Conservation (phyloP, 2,113 vertebrate species). For the Clarias macrocephalus region DNA sequence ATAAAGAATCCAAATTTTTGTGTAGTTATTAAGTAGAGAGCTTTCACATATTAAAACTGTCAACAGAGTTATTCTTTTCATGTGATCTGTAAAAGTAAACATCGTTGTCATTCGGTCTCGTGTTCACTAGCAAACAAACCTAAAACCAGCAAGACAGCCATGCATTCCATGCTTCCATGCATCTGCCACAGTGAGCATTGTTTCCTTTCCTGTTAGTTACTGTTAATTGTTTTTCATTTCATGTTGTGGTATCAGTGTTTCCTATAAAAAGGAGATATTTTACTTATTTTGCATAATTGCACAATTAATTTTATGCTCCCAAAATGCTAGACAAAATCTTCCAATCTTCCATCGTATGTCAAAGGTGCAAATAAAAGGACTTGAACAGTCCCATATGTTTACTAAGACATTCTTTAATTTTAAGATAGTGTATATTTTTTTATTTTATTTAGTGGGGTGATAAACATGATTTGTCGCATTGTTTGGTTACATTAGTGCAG, state of each 20-base stretch:
- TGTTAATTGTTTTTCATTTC: no score
- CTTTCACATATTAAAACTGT: neutral
- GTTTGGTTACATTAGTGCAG: neutral
- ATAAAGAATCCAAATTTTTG: neutral
- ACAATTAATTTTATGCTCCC: neutral
- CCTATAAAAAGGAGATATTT: neutral
- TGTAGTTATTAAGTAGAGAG: neutral
- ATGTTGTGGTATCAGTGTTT: neutral
- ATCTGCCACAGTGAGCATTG: neutral
- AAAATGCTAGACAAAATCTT: neutral
- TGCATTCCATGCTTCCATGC: no score
- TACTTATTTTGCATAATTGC: neutral
- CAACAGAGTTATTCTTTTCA: neutral
- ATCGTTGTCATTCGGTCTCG: neutral
- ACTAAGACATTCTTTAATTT: neutral
- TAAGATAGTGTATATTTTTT: neutral
- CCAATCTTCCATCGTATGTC: neutral
- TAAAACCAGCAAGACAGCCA: slow-evolving; percentile 12
- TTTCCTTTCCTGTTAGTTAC: neutral
- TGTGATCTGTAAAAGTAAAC: neutral
- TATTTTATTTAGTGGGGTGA: neutral
- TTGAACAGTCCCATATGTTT: neutral
- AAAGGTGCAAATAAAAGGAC: neutral
- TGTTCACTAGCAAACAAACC: slow-evolving; percentile 14
- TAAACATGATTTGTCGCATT: neutral